Base-by-base conservation (phyloP, 1,140 invertebrate genomes). In the Scylla paramamosain region DNA sequence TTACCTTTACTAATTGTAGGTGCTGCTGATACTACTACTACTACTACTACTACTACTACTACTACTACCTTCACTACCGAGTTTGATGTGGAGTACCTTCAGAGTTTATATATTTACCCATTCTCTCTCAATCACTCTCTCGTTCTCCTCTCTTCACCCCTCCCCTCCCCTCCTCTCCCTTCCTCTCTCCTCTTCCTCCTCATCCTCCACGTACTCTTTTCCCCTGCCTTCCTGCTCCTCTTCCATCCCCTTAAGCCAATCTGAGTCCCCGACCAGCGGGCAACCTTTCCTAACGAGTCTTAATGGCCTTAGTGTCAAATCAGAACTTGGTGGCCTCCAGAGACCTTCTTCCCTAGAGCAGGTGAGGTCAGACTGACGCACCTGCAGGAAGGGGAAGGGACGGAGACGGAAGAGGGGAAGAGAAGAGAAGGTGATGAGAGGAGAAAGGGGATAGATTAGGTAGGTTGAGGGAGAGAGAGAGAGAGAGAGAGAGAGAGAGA, bases 191-290 rank as follows among this genome's bases (percentile, higher is more conserved):
- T 77, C 67, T 77, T 77, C 67, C n/a, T 77, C 20, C n/a, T 77
- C 67, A 0, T n/a, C 67, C 67, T n/a, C 67, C 67, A 59, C 67
- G 12, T 77, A 7, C 25, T 77, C 67, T 77, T n/a, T 77, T n/a
- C n/a, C n/a, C 67, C 25, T 8, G 25, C 25, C 67, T 77, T n/a
- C 20, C 20, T 77, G 67, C 20, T 25, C 67, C 67, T 77, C 67
- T 77, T 77, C 67, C 67, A 77, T 77, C 67, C 67, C 67, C 67
- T 77, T 77, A 77, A 77, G 67, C 67, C 67, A 77, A 77, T 77
- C 16, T 77, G 67, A 77, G 67, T 20, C 67, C 67, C 20, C 67
- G 67, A 77, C 67, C 67, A n/a, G 20, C 67, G 67, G 67, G 20
- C 67, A 77, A 77, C 67, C 67, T 77, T 77, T 77, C 67, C 67